A percentile compares a stretch with the other conserved stretches of the same genome.
phyloP scores from a whole-genome alignment of 2,888 invertebrate genomes.

The Harpagoxenus sublaevis region DNA sequence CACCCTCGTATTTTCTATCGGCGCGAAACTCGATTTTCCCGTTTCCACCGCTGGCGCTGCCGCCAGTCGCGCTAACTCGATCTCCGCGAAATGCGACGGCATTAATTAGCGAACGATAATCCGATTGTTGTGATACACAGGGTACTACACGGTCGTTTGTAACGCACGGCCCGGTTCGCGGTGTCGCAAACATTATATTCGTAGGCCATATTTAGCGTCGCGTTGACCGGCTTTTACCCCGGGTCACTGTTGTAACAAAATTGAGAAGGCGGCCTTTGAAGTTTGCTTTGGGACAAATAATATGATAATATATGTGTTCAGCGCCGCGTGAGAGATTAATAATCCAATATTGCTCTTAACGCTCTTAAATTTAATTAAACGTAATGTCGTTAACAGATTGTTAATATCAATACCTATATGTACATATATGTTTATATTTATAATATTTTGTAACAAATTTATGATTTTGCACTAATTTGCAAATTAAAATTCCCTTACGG shows the following conservation, averaged over 20 bases:
- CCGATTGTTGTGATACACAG: constrained; percentile 46
- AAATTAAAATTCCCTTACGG: neutral
- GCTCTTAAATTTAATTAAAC: neutral
- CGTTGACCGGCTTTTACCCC: neutral
- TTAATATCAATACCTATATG: neutral
- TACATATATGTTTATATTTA: neutral
- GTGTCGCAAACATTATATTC: constrained; percentile 35
- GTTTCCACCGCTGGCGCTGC: constrained; percentile 5
- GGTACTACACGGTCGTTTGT: neutral
- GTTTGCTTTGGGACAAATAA: neutral
- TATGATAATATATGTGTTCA: neutral
- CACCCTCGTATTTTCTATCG: constrained; percentile 43
- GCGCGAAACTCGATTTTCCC: constrained; percentile 40
- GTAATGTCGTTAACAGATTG: neutral
- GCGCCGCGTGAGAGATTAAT: neutral
- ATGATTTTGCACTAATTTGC: neutral
- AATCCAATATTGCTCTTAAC: constrained; percentile 16
- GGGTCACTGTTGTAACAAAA: neutral
- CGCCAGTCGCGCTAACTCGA: constrained; percentile 35
- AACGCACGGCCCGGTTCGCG: neutral
- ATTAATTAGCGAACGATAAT: constrained; percentile 52
- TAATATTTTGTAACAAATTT: neutral
- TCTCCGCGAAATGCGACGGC: constrained; percentile 43
- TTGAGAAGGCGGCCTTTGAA: constrained; percentile 4
- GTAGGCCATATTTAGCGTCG: neutral